Evolutionary conservation across 1,140 invertebrate species (phyloP).

Genomic region (Platorchestia sp.): DNA sequence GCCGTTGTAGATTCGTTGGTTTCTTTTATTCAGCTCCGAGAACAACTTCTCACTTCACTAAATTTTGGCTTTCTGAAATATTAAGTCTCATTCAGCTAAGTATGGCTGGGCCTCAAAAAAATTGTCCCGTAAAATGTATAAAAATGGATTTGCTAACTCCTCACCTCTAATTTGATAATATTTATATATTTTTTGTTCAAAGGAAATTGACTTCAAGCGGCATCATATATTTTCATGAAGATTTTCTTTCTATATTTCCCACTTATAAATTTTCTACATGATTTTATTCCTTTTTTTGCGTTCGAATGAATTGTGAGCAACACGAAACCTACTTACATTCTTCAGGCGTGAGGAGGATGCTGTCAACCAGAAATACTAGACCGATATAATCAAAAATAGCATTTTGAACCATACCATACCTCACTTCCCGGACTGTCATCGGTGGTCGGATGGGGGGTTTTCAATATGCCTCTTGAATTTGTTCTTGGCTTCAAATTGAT

Average conservation of each 20-base stretch:
- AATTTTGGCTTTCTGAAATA: too few relatives aligned
- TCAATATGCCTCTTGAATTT: not conserved
- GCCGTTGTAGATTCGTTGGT: too few relatives aligned
- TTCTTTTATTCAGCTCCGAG: too few relatives aligned
- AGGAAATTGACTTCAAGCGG: too few relatives aligned
- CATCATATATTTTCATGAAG: not conserved
- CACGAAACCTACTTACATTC: not conserved
- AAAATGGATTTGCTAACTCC: too few relatives aligned
- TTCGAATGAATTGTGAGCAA: not conserved
- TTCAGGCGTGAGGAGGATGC: not conserved
- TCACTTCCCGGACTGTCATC: not conserved
- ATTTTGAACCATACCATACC: not conserved
- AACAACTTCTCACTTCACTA: too few relatives aligned
- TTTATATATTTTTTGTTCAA: too few relatives aligned
- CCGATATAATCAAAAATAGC: not conserved
- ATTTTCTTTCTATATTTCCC: not conserved
- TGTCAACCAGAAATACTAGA: not conserved
- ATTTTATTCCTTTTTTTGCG: not conserved
- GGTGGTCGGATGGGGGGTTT: not conserved
- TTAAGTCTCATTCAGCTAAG: too few relatives aligned
- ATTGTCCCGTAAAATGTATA: too few relatives aligned
- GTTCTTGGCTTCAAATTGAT: not conserved
- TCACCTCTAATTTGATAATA: too few relatives aligned
- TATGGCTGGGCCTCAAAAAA: too few relatives aligned
- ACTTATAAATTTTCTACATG: not conserved